Evolutionary conservation across 2,113 vertebrate species (phyloP).

Genomic region (Catharus fuscescens): DNA sequence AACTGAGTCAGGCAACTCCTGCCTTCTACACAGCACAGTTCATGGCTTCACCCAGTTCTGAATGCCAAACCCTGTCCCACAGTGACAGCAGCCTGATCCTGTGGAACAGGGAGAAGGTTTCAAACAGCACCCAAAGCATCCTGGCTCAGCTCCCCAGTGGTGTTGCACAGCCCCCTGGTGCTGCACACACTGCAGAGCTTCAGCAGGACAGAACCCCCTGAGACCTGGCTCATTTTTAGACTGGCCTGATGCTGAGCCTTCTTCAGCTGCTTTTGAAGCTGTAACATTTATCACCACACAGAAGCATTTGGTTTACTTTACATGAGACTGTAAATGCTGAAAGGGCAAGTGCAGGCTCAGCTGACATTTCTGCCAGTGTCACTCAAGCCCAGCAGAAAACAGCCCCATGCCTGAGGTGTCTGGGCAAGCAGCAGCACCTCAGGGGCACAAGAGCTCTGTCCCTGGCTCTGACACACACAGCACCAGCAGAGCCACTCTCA

Average conservation of each 20-base stretch:
- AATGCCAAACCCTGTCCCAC: neutral
- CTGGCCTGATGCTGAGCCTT: neutral
- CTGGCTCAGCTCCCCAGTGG: neutral
- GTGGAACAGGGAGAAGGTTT: neutral
- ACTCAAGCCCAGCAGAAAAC: neutral
- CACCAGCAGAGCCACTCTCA: neutral
- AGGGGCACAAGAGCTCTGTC: neutral
- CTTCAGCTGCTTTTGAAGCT: constrained; percentile 24
- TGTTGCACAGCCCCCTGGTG: neutral
- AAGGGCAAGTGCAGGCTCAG: constrained; percentile 50
- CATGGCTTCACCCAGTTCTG: neutral
- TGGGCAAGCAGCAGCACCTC: neutral
- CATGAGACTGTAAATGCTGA: constrained; percentile 18
- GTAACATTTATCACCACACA: neutral
- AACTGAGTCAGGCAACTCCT: neutral
- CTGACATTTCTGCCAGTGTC: constrained; percentile 47
- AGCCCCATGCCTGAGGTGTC: neutral
- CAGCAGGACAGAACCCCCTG: neutral
- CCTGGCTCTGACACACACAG: neutral
- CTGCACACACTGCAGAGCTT: neutral
- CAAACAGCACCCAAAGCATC: neutral
- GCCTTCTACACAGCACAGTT: neutral
- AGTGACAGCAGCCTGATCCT: neutral
- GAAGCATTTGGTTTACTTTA: constrained; percentile 11
- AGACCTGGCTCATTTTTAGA: neutral